phyloP scores from a whole-genome alignment of 2,888 invertebrate species.

The Terebella lapidaria region DNA sequence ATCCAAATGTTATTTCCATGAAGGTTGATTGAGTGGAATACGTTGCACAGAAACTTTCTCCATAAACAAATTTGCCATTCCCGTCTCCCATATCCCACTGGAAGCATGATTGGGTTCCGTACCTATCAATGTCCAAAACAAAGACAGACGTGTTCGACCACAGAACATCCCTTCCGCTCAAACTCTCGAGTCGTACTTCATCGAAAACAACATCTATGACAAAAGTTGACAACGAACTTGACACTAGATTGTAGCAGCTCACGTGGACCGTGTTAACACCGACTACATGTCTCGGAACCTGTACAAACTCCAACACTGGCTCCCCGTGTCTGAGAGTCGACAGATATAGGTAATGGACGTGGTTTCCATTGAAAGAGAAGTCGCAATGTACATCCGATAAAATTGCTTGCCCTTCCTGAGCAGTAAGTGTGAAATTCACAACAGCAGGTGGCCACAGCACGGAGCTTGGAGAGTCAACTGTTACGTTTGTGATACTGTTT shows the following conservation, averaged over 20 bases:
- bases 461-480: neutral
- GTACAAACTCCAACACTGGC: neutral
- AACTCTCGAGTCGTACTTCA: neutral
- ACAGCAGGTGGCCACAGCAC: neutral
- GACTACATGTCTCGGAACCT: neutral
- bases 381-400: neutral
- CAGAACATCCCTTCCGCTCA: neutral
- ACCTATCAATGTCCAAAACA: neutral
- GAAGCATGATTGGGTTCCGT: constrained; percentile 3
- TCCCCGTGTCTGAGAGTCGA: neutral
- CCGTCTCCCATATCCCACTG: constrained; percentile 9
- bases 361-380: neutral
- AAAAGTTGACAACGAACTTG: neutral
- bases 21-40: neutral
- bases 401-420: neutral
- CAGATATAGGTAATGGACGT: neutral
- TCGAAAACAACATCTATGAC: constrained; percentile 1
- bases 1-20: neutral
- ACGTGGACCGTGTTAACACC: neutral
- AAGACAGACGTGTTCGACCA: constrained; percentile 1
- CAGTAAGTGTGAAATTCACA: neutral
- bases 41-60: neutral
- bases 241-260: constrained; percentile 4
- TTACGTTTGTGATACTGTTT: neutral
- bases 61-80: neutral